Conservation (phyloP, 2,113 vertebrate species). For the Chelonoidis abingdonii region DNA sequence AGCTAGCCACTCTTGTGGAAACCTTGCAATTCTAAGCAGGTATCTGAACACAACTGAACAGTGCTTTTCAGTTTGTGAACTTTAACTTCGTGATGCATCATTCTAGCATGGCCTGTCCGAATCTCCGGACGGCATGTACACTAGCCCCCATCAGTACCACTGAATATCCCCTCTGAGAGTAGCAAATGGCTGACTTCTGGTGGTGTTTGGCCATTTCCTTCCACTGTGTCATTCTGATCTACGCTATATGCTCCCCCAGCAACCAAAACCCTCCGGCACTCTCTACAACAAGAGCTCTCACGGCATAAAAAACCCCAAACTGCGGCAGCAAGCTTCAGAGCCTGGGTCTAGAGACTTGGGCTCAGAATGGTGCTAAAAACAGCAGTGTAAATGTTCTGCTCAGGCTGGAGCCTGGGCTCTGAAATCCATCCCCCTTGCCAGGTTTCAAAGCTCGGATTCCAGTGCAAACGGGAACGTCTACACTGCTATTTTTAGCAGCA, state of each 20-base stretch:
- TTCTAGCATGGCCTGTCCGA: background rate
- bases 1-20: background rate
- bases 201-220: slow-evolving; percentile 19
- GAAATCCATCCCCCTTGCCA: background rate
- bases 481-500: background rate
- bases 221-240: background rate
- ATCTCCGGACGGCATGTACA: slow-evolving; percentile 3
- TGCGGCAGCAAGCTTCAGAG: background rate
- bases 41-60: background rate
- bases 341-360: background rate
- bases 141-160: background rate
- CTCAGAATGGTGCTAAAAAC: background rate
- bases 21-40: background rate
- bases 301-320: background rate
- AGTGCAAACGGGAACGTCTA: background rate
- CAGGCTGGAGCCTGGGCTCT: background rate
- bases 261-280: background rate
- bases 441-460: background rate
- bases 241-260: background rate
- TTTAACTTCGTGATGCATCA: background rate
- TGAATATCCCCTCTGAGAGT: background rate
- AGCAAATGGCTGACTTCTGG: background rate
- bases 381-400: background rate
- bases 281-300: rapidly evolving
- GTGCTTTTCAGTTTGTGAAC: background rate